These are phyloP conservation scores for Oryzias javanicus DNA, from an alignment of 2,113 vertebrate genomes.

Conservation along the genomic window DNA sequence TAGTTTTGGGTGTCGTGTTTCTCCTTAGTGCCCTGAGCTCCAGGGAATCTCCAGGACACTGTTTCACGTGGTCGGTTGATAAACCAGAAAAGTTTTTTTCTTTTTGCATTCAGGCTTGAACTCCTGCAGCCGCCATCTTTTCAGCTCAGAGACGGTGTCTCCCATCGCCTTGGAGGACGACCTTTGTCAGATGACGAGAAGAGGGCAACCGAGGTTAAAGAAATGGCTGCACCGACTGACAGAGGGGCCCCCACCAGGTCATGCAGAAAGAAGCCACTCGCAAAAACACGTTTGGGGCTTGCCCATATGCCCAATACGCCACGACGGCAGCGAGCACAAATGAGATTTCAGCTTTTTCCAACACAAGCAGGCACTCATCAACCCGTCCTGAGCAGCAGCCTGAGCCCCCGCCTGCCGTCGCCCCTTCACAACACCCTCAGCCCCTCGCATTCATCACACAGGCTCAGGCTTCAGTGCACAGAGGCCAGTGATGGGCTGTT, in stretches of 20 bases:
- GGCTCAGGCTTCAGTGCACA: constrained; percentile 55
- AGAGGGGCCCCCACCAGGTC: constrained; percentile 74
- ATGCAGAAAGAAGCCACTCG: constrained; percentile 78
- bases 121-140: too few species aligned
- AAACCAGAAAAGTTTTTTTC: background rate
- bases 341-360: constrained; percentile 43
- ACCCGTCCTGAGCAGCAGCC: constrained; percentile 20
- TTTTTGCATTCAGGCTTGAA: background rate
- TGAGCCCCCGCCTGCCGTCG: constrained; percentile 9
- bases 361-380: constrained; percentile 69
- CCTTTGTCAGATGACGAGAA: constrained; percentile 82
- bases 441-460: constrained; percentile 39
- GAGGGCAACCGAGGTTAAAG: constrained; percentile 79
- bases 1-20: constrained; percentile 74
- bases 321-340: constrained; percentile 52
- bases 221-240: constrained; percentile 73
- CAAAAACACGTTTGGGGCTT: constrained; percentile 17
- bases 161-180: constrained; percentile 76
- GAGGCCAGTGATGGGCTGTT: constrained; percentile 51
- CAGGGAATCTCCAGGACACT: constrained; percentile 54
- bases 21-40: constrained; percentile 70
- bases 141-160: constrained; percentile 51
- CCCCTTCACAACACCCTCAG: constrained; percentile 18
- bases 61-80: background rate
- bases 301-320: constrained; percentile 38